These are phyloP conservation scores for Tyrannus savana DNA, from an alignment of 2,113 vertebrate genomes.

Conservation along the genomic window DNA sequence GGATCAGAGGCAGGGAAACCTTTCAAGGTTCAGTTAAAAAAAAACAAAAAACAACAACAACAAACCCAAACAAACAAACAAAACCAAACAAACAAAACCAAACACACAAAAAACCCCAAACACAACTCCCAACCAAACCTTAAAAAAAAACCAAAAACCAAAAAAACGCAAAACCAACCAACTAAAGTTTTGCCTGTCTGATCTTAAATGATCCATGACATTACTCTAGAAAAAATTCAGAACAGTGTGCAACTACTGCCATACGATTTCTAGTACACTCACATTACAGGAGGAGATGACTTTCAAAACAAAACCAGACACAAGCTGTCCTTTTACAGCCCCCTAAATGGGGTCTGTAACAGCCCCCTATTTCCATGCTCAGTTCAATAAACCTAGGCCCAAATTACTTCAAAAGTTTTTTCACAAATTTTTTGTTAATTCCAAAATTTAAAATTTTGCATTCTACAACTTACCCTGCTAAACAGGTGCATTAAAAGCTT, in stretches of 20 bases:
- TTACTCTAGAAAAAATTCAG: neutral
- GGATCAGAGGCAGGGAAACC: neutral
- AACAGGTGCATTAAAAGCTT: neutral
- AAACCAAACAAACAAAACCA: neutral
- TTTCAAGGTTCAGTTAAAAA: neutral
- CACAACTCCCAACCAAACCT: neutral
- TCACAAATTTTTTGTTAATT: neutral
- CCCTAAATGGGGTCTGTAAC: neutral
- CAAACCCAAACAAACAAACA: neutral
- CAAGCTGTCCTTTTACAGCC: neutral
- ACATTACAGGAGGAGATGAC: neutral
- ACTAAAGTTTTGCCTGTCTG: neutral
- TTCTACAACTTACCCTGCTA: neutral
- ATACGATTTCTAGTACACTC: neutral
- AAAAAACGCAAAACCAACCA: neutral
- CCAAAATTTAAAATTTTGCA: neutral
- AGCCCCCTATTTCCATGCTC: neutral
- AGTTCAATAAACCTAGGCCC: neutral
- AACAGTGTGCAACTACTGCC: neutral
- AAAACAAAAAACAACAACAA: neutral
- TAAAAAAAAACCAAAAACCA: neutral
- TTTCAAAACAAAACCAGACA: neutral
- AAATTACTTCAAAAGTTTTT: neutral
- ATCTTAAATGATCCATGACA: neutral
- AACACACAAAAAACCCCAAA: neutral